Percentiles rank a stretch among this genome's conserved stretches.
Evolutionary conservation across 2,888 invertebrate species (phyloP).

Genomic region (Hydriomena furcata): DNA sequence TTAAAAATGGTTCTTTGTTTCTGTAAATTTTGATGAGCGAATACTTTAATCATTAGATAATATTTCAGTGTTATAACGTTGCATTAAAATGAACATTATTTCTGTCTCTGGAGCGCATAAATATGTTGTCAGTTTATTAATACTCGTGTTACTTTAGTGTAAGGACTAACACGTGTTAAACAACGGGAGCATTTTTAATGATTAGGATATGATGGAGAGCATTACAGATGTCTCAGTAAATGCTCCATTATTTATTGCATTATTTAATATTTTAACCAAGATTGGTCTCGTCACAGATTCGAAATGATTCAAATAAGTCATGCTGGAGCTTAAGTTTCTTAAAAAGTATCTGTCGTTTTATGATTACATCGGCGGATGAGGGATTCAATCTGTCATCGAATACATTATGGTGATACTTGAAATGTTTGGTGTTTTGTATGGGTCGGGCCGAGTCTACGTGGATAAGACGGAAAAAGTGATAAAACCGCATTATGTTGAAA

Average conservation of each 20-base stretch:
- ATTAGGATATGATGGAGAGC: constrained; percentile 41
- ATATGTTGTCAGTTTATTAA: constrained; percentile 73
- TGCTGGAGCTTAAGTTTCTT: constrained; percentile 31
- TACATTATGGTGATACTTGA: too few species aligned
- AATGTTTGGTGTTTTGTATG: too few species aligned
- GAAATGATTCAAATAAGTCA: constrained; percentile 47
- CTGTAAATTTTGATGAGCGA: constrained; percentile 24
- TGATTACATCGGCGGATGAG: not conserved
- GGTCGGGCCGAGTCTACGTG: too few species aligned
- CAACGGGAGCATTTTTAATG: constrained; percentile 47
- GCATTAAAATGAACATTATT: constrained; percentile 63
- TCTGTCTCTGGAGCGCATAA: constrained; percentile 61
- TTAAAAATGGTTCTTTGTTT: constrained; percentile 37
- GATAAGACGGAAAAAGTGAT: too few species aligned
- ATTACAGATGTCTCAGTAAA: constrained; percentile 39
- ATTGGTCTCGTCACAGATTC: constrained; percentile 30
- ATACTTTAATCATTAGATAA: constrained; percentile 38
- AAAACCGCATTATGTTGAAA: too few species aligned
- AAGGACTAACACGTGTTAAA: constrained; percentile 62
- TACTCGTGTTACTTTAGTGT: constrained; percentile 53
- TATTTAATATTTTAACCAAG: constrained; percentile 24
- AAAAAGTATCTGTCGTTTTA: not conserved
- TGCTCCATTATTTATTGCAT: constrained; percentile 29
- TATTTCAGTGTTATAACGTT: constrained; percentile 47
- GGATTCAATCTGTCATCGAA: too few species aligned